Percentiles rank a stretch among this genome's conserved stretches.
Evolutionary conservation across 2,797 vertebrate genomes (phyloP).

Genomic region (Micrastur ruficollis): DNA sequence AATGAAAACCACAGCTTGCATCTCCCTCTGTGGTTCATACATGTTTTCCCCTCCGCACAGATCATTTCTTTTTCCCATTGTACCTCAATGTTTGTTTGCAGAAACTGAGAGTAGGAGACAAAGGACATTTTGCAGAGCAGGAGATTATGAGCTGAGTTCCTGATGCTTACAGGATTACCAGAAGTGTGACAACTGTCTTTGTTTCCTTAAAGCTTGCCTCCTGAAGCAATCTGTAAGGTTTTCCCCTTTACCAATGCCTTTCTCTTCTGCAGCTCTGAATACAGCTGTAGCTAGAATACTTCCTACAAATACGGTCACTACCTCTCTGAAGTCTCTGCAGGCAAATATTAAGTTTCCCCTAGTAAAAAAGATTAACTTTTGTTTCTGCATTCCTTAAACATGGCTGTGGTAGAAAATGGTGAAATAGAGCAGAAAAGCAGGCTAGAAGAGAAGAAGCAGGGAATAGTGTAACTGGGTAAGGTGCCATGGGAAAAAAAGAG

Average conservation of each 20-base stretch:
- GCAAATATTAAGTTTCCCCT: not conserved
- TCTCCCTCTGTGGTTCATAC: not conserved
- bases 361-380: not conserved
- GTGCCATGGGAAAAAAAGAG: not conserved
- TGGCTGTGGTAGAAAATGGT: not conserved
- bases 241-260: not conserved
- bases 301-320: not conserved
- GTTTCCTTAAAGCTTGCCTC: not conserved
- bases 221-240: not conserved
- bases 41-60: not conserved
- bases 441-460: not conserved
- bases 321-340: not conserved
- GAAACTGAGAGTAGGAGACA: not conserved
- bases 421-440: conserved; percentile 56
- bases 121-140: not conserved
- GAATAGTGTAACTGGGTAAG: conserved; percentile 15
- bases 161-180: not conserved
- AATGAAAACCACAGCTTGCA: not conserved
- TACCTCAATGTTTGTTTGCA: not conserved
- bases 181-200: not conserved
- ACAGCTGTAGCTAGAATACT: not conserved
- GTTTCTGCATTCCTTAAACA: not conserved
- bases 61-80: not conserved
- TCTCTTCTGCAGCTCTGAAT: not conserved
- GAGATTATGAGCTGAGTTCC: not conserved